Evolutionary conservation across 2,888 invertebrate species (phyloP), one percentile per base, ranked within the genome.

Genomic region (Clitarchus hookeri): DNA sequence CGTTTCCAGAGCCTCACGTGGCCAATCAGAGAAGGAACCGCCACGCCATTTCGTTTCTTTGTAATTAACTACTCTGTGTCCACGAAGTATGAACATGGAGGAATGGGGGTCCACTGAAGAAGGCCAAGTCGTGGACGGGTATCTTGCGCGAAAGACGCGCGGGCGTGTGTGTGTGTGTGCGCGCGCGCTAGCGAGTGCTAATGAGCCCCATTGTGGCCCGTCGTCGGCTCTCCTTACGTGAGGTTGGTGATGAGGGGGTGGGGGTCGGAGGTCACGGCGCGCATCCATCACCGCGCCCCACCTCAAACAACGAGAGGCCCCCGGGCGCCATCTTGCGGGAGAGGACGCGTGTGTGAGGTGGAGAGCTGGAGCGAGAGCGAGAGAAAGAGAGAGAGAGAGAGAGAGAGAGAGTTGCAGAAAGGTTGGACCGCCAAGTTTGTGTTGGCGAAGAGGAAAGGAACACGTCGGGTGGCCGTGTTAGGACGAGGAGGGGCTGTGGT

Each of bases 261-360:
- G n/a, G 65, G 65, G 65, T 65, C 65, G 65, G 65, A 65, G 65
- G 65, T 65, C 65, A 65, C 23, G n/a, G 65, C n/a, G 65, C 23
- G 65, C 65, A 65, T 65, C 65, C 65, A 65, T 65, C 65, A 65
- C 65, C 65, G n/a, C 65, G 65, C n/a, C 65, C 65, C 13, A 65
- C 65, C 65, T 65, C 65, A 65, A 65, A 65, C 65, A 65, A 65
- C 65, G 65, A 65, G n/a, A n/a, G n/a, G 65, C 23, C 12, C n/a
- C 53, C 65, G 65, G 65, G 65, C 65, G 65, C 65, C 65, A 65
- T 65, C 65, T 65, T 65, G 65, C n/a, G n/a, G n/a, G 65, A 65
- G n/a, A 65, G 65, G 13, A 19, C 53, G 53, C 53, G 53, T 53
- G 53, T 53, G 53, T 53, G 53, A 16, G 53, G 12, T 12, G 12